Conservation (phyloP, 1,140 invertebrate genomes). For the Hypothenemus hampei region DNA sequence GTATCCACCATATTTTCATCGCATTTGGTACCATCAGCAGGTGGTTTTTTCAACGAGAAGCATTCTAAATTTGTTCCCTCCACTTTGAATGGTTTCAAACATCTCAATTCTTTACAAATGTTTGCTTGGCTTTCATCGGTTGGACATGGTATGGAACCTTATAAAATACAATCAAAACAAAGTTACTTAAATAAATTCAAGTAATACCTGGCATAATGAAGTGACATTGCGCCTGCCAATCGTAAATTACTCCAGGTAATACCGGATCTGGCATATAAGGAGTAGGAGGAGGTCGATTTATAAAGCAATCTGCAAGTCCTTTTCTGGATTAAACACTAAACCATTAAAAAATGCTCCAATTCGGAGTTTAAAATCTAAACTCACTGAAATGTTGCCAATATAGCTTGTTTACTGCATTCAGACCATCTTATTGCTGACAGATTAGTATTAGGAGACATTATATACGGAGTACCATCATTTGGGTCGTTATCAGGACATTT, state of each 20-base stretch:
- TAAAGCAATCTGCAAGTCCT: slow-evolving; percentile 59
- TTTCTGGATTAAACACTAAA: slow-evolving; percentile 48
- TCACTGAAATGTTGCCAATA: slow-evolving; percentile 62
- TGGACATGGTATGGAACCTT: slow-evolving; percentile 1
- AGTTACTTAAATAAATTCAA: neutral
- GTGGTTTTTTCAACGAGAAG: slow-evolving; percentile 48
- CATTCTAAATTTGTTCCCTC: neutral
- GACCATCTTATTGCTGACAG: slow-evolving; percentile 59
- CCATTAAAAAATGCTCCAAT: no score
- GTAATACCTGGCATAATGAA: slow-evolving; percentile 37
- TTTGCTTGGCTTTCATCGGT: slow-evolving; percentile 1
- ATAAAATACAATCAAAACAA: neutral
- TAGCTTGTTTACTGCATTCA: slow-evolving; percentile 56
- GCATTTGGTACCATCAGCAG: slow-evolving; percentile 64
- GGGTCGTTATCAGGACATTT: slow-evolving; percentile 43
- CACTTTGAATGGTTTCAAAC: slow-evolving; percentile 1
- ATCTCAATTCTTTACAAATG: slow-evolving; percentile 2
- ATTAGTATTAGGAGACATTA: slow-evolving; percentile 62
- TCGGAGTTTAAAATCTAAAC: slow-evolving; percentile 28
- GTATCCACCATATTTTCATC: slow-evolving; percentile 51
- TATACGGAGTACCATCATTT: slow-evolving; percentile 46
- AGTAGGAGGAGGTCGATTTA: slow-evolving; percentile 56
- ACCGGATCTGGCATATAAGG: slow-evolving; percentile 50
- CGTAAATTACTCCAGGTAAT: slow-evolving; percentile 64
- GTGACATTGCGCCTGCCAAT: slow-evolving; percentile 59